These are phyloP conservation scores for Cebus imitator DNA, from an alignment of 2,113 vertebrate species.

Conservation along the genomic window DNA sequence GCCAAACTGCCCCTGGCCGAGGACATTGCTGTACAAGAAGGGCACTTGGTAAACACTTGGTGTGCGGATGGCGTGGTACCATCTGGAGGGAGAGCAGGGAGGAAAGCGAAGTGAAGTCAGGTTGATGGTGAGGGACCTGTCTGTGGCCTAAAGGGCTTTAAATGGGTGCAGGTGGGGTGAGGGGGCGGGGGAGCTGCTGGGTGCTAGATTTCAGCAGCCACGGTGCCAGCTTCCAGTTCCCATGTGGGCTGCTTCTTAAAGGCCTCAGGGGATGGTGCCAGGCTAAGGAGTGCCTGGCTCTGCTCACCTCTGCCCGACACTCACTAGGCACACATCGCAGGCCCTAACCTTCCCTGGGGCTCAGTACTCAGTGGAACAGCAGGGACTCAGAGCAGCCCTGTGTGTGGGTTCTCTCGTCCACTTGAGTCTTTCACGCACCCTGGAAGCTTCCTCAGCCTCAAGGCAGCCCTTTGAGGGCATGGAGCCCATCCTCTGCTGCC, in stretches of 20 bases:
- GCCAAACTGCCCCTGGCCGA: accelerated
- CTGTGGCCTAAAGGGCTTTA: neutral
- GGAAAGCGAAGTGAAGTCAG: neutral
- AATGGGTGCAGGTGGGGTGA: accelerated
- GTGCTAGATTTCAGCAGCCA: accelerated
- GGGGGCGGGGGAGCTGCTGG: accelerated
- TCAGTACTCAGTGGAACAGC: neutral
- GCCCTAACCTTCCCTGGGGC: no score
- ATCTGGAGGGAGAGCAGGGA: accelerated
- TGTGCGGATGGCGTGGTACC: accelerated
- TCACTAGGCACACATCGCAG: neutral
- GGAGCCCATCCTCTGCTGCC: neutral
- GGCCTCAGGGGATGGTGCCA: neutral
- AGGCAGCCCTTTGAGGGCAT: neutral
- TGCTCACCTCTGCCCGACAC: neutral
- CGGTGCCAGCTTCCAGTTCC: accelerated
- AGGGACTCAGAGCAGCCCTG: neutral
- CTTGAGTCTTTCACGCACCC: neutral
- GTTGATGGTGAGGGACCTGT: accelerated
- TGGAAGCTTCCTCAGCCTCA: neutral
- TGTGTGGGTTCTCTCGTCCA: neutral
- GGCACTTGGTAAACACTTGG: accelerated
- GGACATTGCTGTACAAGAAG: neutral
- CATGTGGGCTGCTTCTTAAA: neutral
- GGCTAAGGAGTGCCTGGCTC: neutral